These are phyloP conservation scores for Corythaeola cristata DNA, from an alignment of 2,113 vertebrate genomes.

Conservation along the genomic window DNA sequence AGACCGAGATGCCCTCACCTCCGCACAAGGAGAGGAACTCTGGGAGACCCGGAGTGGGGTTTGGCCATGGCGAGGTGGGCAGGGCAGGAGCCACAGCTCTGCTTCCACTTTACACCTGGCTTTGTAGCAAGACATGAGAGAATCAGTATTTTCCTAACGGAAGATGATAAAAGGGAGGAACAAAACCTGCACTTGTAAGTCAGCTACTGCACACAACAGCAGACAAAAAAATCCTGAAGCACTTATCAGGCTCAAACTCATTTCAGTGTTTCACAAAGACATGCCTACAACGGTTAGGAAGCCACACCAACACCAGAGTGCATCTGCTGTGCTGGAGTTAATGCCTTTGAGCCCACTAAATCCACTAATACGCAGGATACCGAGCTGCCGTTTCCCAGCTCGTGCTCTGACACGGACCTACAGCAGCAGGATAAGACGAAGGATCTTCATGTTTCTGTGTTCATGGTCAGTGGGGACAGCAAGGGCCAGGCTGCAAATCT, in stretches of 20 bases:
- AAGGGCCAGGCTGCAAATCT: background rate
- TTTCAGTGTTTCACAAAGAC: background rate
- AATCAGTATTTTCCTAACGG: background rate
- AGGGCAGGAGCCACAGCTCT: background rate
- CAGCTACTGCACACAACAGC: background rate
- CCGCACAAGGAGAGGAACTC: fast-evolving
- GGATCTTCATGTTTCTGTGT: background rate
- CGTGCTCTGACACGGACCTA: background rate
- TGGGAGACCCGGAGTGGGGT: background rate
- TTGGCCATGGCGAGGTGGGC: background rate
- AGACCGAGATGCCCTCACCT: fast-evolving
- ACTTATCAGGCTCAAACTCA: background rate
- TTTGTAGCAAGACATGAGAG: background rate
- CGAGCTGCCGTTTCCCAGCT: background rate
- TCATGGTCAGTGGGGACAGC: background rate
- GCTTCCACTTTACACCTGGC: background rate
- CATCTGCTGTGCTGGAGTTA: background rate
- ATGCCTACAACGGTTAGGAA: background rate
- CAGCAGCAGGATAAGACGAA: background rate
- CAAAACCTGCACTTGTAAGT: background rate
- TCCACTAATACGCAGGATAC: background rate
- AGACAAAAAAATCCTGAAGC: background rate
- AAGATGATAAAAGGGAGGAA: background rate
- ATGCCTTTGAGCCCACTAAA: background rate
- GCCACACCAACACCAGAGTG: fast-evolving